phyloP scores from a whole-genome alignment of 2,797 vertebrate species.

The Agapornis canus region DNA sequence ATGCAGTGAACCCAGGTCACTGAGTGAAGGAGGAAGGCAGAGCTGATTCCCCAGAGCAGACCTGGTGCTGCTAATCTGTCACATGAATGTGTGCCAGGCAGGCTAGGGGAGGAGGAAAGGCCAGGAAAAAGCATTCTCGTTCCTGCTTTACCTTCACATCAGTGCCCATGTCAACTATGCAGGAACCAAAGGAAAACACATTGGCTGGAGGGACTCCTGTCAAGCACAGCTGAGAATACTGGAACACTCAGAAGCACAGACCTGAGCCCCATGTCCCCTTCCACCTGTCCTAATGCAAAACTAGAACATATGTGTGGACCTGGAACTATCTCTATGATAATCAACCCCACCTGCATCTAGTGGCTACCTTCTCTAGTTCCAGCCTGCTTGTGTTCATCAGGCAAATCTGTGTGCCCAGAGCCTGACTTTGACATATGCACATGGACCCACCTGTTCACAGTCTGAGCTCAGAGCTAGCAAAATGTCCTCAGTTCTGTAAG shows the following conservation, averaged over 20 bases:
- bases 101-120: neutral
- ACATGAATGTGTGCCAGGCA: neutral
- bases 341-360: neutral
- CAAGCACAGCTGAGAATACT: neutral
- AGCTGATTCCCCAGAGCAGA: neutral
- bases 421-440: neutral
- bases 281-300: neutral
- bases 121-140: neutral
- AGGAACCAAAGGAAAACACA: neutral
- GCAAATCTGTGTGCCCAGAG: neutral
- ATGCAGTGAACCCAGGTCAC: neutral
- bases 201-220: neutral
- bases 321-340: neutral
- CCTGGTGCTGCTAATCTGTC: neutral
- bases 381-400: neutral
- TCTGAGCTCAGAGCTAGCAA: neutral
- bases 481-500: neutral
- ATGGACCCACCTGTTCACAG: neutral
- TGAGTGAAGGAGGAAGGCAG: neutral
- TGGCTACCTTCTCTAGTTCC: neutral
- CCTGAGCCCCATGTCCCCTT: fast-evolving
- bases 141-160: neutral
- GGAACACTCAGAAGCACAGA: neutral
- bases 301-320: neutral
- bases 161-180: neutral